phyloP scores from a whole-genome alignment of 1,140 invertebrate genomes.

The Camponotus floridanus region DNA sequence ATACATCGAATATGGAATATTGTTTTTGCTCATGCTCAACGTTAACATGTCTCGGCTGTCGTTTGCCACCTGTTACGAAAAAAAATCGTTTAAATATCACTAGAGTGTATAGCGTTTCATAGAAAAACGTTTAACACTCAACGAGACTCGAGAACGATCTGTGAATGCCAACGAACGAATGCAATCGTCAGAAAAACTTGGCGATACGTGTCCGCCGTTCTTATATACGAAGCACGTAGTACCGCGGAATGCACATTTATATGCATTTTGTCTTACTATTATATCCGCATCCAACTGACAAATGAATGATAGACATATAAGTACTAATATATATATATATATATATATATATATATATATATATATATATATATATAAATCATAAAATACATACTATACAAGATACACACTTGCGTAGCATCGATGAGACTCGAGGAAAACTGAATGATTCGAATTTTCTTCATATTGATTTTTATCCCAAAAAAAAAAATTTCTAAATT shows the following conservation, averaged over 20 bases:
- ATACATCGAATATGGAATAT: constrained; percentile 21
- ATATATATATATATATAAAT: constrained; percentile 27
- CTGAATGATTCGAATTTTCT: neutral
- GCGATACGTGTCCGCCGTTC: constrained; percentile 1
- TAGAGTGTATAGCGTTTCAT: neutral
- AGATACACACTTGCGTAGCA: neutral
- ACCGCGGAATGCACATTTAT: constrained; percentile 50
- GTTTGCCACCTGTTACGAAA: constrained; percentile 12
- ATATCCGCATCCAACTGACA: constrained; percentile 20
- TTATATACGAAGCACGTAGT: constrained; percentile 39
- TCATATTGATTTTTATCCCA: neutral
- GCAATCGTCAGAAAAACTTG: constrained; percentile 34
- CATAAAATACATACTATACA: too few species aligned
- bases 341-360: constrained; percentile 3
- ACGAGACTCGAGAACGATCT: constrained; percentile 10
- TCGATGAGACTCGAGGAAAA: neutral
- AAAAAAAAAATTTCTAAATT: neutral
- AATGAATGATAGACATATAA: constrained; percentile 23
- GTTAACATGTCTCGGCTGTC: neutral
- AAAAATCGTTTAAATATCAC: constrained; percentile 9
- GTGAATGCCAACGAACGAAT: constrained; percentile 18
- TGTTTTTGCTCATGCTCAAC: constrained; percentile 21
- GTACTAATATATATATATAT: constrained; percentile 24
- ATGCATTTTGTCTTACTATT: constrained; percentile 34
- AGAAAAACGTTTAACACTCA: constrained; percentile 46